Conservation (phyloP, 2,797 vertebrate genomes). For the Hyperoplus immaculatus region DNA sequence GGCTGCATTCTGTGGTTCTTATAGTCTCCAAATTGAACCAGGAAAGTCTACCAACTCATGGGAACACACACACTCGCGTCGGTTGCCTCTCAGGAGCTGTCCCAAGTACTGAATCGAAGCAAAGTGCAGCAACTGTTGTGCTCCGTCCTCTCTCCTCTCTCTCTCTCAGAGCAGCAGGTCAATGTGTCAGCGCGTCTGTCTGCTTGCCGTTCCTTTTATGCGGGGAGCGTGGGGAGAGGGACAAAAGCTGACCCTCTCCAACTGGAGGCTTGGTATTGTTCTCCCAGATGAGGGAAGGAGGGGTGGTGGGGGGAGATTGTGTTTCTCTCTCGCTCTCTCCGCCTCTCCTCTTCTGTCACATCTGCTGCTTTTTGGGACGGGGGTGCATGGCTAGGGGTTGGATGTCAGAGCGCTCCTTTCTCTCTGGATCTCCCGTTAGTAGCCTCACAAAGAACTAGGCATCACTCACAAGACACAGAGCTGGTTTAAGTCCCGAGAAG, state of each 20-base stretch:
- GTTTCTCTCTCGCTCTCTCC: slow-evolving; percentile 60
- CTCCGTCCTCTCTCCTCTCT: slow-evolving; percentile 21
- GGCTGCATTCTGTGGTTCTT: slow-evolving; percentile 59
- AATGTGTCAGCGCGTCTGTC: slow-evolving; percentile 69
- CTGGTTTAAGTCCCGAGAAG: slow-evolving; percentile 37
- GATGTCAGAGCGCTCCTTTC: slow-evolving; percentile 40
- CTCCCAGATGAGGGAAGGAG: slow-evolving; percentile 64
- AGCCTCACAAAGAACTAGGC: slow-evolving; percentile 42
- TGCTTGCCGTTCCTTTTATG: slow-evolving; percentile 41
- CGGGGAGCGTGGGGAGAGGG: slow-evolving; percentile 50
- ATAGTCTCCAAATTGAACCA: slow-evolving; percentile 17
- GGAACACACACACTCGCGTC: background rate
- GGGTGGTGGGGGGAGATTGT: slow-evolving; percentile 48
- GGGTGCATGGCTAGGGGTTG: slow-evolving; percentile 26
- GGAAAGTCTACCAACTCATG: slow-evolving; percentile 39
- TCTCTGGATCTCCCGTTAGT: slow-evolving; percentile 6
- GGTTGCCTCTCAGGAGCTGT: slow-evolving; percentile 80
- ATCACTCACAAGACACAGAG: slow-evolving; percentile 29
- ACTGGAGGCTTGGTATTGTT: slow-evolving; percentile 77
- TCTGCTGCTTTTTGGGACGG: slow-evolving; percentile 72
- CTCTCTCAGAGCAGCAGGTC: slow-evolving; percentile 61
- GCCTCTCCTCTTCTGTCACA: slow-evolving; percentile 69
- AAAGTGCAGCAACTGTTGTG: slow-evolving; percentile 21
- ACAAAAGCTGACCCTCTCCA: slow-evolving; percentile 77
- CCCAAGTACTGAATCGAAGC: slow-evolving; percentile 83